These are phyloP conservation scores for Agrotis ipsilon DNA, from an alignment of 2,888 invertebrate species.

Conservation along the genomic window DNA sequence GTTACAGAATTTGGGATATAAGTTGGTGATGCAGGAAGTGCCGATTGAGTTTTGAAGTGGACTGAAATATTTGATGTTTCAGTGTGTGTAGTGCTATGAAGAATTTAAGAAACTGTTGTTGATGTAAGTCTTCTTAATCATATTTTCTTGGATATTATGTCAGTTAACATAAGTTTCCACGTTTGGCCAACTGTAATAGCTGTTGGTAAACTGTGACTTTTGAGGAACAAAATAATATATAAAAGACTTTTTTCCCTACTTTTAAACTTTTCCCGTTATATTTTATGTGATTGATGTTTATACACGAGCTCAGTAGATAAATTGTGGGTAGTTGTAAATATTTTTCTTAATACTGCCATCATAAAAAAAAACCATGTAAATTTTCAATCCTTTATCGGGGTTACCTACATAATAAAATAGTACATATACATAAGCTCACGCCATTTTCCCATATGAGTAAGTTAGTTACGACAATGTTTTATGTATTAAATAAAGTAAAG, in stretches of 20 bases:
- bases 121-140: slow-evolving; percentile 29
- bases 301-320: background rate
- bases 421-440: background rate
- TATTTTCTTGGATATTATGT: background rate
- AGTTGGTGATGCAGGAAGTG: slow-evolving; percentile 83
- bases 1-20: slow-evolving; percentile 75
- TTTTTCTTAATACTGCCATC: slow-evolving; percentile 2
- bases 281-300: too few species aligned
- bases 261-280: too few species aligned
- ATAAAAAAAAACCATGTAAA: too few species aligned
- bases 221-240: background rate
- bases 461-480: background rate
- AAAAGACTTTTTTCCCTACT: background rate
- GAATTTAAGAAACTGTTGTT: background rate
- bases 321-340: slow-evolving; percentile 34
- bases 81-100: background rate
- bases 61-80: background rate
- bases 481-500: background rate
- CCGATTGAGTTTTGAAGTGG: slow-evolving; percentile 82
- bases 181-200: too few species aligned
- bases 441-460: background rate
- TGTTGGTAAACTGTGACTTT: background rate
- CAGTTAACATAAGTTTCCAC: too few species aligned
- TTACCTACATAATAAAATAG: background rate
- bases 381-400: background rate